Base-by-base conservation (phyloP, 1,140 invertebrate genomes). In the Tetragonula clypearis region DNA sequence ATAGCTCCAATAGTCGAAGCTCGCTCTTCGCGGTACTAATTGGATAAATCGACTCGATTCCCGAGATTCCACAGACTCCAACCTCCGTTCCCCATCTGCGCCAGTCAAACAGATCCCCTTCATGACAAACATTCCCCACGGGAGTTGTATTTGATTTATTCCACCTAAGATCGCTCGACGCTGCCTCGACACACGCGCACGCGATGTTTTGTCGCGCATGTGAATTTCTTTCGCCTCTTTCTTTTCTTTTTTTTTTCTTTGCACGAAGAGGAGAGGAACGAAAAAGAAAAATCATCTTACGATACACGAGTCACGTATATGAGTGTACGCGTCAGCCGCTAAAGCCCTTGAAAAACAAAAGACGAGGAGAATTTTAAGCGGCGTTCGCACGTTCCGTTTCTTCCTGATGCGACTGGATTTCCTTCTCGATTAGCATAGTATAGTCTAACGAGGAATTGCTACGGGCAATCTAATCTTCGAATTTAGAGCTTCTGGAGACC, bases 341-440 rank as follows among this genome's bases (percentile, higher is more conserved):
- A 76, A 76, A 76, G 60, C 60, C 72, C 55, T 58, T 65, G 58
- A 68, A 79, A 68, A 77, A 73, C 26, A 74, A 87, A 78, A 82
- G 68, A 21, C 76, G 76, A 84, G 82, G 82, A 79, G 73, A 88
- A 89, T 82, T 86, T 88, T 77, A 79, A 78, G 30, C 75, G 56
- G 55, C 56, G 55, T 66, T 71, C 21, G 21, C 53, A 53, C 56
- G 83, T 78, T 85, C 49, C 21, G 76, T 83, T 86, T 71, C 75
- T 72, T 65, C 66, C n/a, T 17, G 73, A 15, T 49, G 30, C 12
- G 35, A 11, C 30, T 53, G 71, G 76, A 88, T 86, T 89, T 86
- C 72, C 71, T 68, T 69, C n/a, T 60, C 62, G 76, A 81, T 90
- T 90, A 89, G 71, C 85, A 87, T 82, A 89, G 86, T 30, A 30